phyloP scores from a whole-genome alignment of 2,113 vertebrate species.

The Junco hyemalis region DNA sequence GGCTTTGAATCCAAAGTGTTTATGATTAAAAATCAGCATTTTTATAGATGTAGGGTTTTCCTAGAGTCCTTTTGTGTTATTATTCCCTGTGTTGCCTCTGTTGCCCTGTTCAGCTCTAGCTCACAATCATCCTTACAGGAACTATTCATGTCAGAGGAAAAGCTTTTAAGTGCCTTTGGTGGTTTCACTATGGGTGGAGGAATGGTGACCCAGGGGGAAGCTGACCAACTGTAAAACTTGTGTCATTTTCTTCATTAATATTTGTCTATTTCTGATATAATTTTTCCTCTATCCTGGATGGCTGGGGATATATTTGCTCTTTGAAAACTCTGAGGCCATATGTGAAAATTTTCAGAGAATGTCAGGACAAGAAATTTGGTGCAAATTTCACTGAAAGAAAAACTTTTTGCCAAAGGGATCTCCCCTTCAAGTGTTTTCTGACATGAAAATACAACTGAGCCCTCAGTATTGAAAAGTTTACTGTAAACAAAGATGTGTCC shows the following conservation, averaged over 20 bases:
- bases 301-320: not conserved
- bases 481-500: not conserved
- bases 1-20: not conserved
- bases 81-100: not conserved
- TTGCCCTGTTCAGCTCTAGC: not conserved
- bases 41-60: not conserved
- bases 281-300: not conserved
- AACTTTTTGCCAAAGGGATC: not conserved
- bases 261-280: not conserved
- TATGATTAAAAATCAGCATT: not conserved
- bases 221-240: not conserved
- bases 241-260: not conserved
- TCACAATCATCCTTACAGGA: not conserved
- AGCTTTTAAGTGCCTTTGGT: not conserved
- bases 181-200: not conserved
- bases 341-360: not conserved
- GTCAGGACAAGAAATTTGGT: not conserved
- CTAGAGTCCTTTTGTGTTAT: not conserved
- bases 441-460: not conserved
- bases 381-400: not conserved
- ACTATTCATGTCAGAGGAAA: not conserved
- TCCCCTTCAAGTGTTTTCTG: not conserved
- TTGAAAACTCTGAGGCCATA: not conserved
- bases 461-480: not conserved
- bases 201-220: not conserved